Conservation (phyloP, 2,888 invertebrate species). For the Callimorpha dominula region DNA sequence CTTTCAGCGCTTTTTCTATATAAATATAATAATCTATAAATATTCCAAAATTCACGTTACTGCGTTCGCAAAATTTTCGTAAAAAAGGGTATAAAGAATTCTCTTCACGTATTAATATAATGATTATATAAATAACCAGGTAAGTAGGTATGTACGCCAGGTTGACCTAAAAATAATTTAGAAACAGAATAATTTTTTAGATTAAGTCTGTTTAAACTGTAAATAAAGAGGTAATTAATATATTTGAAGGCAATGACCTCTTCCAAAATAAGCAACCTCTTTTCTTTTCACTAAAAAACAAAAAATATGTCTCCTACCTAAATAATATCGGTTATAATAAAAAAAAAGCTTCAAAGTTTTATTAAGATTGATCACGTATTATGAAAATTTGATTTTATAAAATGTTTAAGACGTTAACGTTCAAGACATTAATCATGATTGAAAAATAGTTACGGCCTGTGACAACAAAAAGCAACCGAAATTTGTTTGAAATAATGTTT, state of each 20-base stretch:
- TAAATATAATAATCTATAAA: too few species aligned
- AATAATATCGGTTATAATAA: not conserved
- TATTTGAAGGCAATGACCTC: not conserved
- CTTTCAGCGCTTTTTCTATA: too few species aligned
- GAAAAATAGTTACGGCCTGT: not conserved
- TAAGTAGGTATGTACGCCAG: too few species aligned
- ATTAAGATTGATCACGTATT: not conserved
- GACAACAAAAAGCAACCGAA: not conserved
- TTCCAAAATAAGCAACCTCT: not conserved
- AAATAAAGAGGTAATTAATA: not conserved
- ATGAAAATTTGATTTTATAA: not conserved
- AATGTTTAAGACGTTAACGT: not conserved
- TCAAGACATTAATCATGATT: conserved; percentile 2
- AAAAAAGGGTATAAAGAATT: too few species aligned
- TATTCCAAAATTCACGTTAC: too few species aligned
- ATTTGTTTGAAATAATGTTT: not conserved
- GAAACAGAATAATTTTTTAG: too few species aligned
- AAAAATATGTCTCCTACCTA: not conserved
- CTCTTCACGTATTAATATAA: too few species aligned
- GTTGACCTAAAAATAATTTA: too few species aligned
- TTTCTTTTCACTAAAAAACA: not conserved
- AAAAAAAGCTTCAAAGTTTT: not conserved
- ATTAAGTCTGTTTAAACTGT: too few species aligned
- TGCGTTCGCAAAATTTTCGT: too few species aligned
- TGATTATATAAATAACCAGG: too few species aligned